Conservation (phyloP, 2,113 vertebrate species). For the Oriolus oriolus region DNA sequence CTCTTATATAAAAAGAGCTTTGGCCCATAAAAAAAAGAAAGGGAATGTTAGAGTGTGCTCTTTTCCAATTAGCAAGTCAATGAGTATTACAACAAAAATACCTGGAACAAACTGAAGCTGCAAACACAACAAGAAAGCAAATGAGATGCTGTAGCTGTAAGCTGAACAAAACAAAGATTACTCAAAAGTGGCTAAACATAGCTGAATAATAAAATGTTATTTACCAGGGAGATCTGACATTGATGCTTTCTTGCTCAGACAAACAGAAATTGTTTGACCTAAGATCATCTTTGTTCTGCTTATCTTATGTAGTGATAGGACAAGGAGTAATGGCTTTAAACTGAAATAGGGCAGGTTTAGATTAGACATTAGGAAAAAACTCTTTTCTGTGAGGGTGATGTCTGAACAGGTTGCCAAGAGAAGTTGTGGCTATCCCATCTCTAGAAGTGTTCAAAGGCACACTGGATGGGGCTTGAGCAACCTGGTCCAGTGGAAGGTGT, state of each 20-base stretch:
- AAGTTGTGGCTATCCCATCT: background rate
- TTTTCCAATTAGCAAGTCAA: conserved; percentile 25
- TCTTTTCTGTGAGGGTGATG: background rate
- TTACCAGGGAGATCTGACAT: background rate
- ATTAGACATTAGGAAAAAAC: background rate
- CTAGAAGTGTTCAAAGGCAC: background rate
- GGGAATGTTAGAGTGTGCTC: conserved; percentile 58
- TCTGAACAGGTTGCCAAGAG: background rate
- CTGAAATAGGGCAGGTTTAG: background rate
- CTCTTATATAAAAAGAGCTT: conserved; percentile 14
- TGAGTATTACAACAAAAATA: background rate
- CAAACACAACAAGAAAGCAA: conserved; percentile 14
- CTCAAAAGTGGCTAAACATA: conserved; percentile 28
- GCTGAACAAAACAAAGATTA: conserved; percentile 37
- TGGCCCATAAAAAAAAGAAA: conserved; percentile 51
- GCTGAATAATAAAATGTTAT: conserved; percentile 20
- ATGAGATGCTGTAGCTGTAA: conserved; percentile 45
- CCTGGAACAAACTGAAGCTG: conserved; percentile 11
- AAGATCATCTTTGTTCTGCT: conserved; percentile 10
- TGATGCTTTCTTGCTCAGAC: conserved; percentile 1
- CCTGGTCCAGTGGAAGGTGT: background rate
- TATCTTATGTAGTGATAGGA: background rate
- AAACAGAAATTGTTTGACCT: conserved; percentile 24
- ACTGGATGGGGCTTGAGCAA: background rate
- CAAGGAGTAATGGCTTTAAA: background rate